Base-by-base conservation (phyloP, 2,888 invertebrate species). In the Drosophila ezoana region DNA sequence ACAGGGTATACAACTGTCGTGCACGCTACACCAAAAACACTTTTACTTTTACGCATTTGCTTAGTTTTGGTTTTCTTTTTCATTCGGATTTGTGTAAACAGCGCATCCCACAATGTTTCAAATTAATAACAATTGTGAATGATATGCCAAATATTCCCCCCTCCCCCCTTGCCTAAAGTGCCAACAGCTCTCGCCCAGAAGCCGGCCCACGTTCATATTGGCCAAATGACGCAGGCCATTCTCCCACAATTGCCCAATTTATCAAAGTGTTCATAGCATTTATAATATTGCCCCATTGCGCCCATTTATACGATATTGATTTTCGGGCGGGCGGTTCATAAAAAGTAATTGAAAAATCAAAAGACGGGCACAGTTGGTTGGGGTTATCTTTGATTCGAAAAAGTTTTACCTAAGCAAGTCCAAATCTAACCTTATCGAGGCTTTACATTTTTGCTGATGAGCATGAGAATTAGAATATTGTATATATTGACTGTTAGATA, bases 91-190 rank as follows among this genome's bases (percentile, higher is more conserved):
- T 73, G 70, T 73, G 87, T 84, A 84, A 87, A 83, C 87, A 87
- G 53, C 68, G 37, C 56, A 63, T 76, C 66, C 61, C 75, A 78
- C 73, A 81, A 84, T 87, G 82, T 87, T 87, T 70, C 54, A 69
- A 84, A 87, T 83, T 83, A 83, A 87, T 83, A 83, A 83, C 78
- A 84, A 87, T 80, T 86, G 80, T 59, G 72, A 71, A 66, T 76
- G 66, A 75, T 76, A 66, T 54, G 74, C 61, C 16, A 44, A 76
- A 71, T 62, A 66, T 76, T 57, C 44, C 40, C 58, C 44, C 44
- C 40, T 54, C 44, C 54, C 38, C 23, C 71, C 28, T 28, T 2
- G 8, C 28, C 28, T 28, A 28, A 35, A 59, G 59, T 58, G 70
- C 65, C 72, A 71, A 65, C 51, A 47, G 44, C 11, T 40, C 23